Conservation (phyloP, 2,113 vertebrate species). For the Scartelaos histophorus region DNA sequence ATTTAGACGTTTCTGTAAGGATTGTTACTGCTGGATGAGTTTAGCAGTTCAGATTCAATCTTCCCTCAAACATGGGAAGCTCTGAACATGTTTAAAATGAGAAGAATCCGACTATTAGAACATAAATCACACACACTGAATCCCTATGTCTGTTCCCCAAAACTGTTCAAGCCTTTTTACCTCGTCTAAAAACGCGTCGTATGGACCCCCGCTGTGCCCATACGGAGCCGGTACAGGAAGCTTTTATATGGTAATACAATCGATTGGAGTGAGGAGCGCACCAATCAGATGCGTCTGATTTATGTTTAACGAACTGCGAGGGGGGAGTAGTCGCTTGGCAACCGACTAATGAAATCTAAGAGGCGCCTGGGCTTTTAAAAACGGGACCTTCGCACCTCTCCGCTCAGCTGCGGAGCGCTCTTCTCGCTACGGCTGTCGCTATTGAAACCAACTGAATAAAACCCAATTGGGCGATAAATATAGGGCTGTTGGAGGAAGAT, state of each 20-base stretch:
- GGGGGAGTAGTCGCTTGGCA: slow-evolving; percentile 70
- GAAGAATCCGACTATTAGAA: no score
- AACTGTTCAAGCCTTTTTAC: no score
- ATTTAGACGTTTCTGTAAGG: no score
- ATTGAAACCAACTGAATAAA: background rate
- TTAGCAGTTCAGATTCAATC: no score
- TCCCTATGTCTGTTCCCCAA: no score
- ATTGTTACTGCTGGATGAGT: no score
- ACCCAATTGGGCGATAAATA: background rate
- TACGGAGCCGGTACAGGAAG: slow-evolving; percentile 38
- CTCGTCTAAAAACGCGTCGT: background rate
- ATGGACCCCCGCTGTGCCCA: slow-evolving; percentile 21
- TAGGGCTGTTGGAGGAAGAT: background rate
- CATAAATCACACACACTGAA: no score
- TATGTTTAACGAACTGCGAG: slow-evolving; percentile 63
- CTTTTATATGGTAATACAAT: slow-evolving; percentile 68
- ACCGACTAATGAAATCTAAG: slow-evolving; percentile 65
- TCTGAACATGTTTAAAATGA: no score
- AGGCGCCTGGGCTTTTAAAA: slow-evolving; percentile 43
- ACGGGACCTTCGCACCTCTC: slow-evolving; percentile 32
- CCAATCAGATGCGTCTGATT: slow-evolving; percentile 68
- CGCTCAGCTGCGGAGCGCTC: slow-evolving; percentile 4
- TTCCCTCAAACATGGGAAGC: no score
- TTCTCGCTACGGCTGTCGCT: background rate
- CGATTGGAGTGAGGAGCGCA: slow-evolving; percentile 52